Conservation (phyloP, 2,888 invertebrate species). For the Willowsia nigromaculata region DNA sequence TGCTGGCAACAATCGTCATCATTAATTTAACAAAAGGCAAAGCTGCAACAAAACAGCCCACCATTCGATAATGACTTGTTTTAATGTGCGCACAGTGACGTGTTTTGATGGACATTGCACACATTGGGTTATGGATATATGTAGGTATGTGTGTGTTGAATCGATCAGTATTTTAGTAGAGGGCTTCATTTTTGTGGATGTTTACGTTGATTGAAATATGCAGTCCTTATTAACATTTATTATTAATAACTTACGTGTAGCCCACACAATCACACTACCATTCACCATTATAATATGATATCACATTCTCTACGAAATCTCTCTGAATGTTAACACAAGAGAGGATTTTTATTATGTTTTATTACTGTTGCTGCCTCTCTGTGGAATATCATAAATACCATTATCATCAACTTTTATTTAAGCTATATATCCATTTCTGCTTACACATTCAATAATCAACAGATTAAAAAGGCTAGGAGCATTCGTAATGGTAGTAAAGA, state of each 20-base stretch:
- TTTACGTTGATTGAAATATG: constrained; percentile 55
- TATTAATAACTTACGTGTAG: constrained; percentile 25
- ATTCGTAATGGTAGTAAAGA: background rate
- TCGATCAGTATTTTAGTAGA: constrained; percentile 36
- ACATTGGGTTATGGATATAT: too few relatives aligned
- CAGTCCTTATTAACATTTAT: constrained; percentile 48
- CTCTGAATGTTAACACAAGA: constrained; percentile 26
- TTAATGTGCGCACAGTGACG: background rate
- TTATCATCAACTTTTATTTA: constrained; percentile 40
- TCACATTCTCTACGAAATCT: constrained; percentile 28
- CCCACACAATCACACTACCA: background rate
- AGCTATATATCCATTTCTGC: constrained; percentile 59
- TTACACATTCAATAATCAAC: constrained; percentile 62
- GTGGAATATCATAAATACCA: constrained; percentile 43
- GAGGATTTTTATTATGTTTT: background rate
- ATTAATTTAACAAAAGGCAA: constrained; percentile 10
- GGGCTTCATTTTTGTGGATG: constrained; percentile 15
- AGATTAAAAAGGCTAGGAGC: constrained; percentile 25
- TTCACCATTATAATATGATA: constrained; percentile 14
- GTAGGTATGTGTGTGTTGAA: constrained; percentile 34
- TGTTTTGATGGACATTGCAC: background rate
- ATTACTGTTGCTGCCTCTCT: background rate
- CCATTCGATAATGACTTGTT: background rate
- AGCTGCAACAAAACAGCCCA: background rate
- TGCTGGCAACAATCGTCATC: background rate